phyloP scores from a whole-genome alignment of 1,140 invertebrate species.

The Metaphire vulgaris region DNA sequence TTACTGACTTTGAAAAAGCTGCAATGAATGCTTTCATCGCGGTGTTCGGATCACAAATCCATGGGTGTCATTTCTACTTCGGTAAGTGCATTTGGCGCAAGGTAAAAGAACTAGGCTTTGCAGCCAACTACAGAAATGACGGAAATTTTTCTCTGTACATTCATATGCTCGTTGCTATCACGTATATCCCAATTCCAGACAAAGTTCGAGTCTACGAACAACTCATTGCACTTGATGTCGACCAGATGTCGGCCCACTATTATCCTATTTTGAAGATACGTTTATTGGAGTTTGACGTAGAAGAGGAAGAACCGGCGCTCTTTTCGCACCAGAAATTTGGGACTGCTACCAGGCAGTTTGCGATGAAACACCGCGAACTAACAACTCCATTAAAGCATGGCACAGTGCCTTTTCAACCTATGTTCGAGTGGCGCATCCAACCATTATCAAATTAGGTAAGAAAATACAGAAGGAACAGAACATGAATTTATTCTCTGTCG shows the following conservation, averaged over 20 bases:
- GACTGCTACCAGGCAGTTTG: neutral
- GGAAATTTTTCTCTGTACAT: neutral
- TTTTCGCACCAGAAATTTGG: neutral
- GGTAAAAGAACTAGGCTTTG: neutral
- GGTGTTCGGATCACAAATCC: neutral
- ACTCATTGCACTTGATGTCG: neutral
- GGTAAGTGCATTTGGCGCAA: neutral
- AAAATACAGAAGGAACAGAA: neutral
- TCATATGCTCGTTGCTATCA: neutral
- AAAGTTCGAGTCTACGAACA: neutral
- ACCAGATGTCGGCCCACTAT: neutral
- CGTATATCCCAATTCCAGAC: neutral
- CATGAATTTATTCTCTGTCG: neutral
- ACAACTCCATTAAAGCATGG: neutral
- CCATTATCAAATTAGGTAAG: neutral
- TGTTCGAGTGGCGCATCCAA: neutral
- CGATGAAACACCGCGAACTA: neutral
- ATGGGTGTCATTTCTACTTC: neutral
- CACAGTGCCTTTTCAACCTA: neutral
- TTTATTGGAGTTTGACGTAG: neutral
- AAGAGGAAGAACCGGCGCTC: neutral
- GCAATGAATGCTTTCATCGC: neutral
- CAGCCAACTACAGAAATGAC: neutral
- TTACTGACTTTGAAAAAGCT: neutral
- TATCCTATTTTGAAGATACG: neutral